Conservation (phyloP, 2,888 invertebrate species). For the Branchellion lobata region DNA sequence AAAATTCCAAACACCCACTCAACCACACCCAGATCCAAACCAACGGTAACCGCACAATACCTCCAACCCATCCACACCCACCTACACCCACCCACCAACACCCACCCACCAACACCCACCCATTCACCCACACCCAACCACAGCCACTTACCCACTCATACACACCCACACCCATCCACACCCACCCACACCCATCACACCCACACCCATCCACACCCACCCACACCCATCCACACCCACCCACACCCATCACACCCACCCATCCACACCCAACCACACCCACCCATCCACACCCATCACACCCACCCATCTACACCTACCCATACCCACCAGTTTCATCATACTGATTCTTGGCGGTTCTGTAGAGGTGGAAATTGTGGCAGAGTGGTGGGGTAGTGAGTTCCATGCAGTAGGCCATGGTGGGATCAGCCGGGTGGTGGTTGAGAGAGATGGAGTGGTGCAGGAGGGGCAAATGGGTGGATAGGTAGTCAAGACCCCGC, state of each 20-base stretch:
- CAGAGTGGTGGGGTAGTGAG: constrained; percentile 79
- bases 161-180: not conserved
- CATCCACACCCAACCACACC: not conserved
- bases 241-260: not conserved
- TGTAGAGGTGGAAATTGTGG: constrained; percentile 82
- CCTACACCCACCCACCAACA: too few species aligned
- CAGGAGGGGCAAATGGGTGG: constrained; percentile 71
- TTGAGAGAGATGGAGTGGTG: constrained; percentile 64
- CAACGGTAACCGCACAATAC: too few species aligned
- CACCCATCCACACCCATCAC: not conserved
- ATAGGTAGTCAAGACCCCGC: constrained; percentile 65
- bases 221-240: not conserved
- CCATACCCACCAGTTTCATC: constrained; percentile 65
- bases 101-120: too few species aligned
- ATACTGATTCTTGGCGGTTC: constrained; percentile 68
- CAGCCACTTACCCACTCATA: not conserved
- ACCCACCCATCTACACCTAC: not conserved
- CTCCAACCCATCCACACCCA: too few species aligned
- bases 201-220: not conserved
- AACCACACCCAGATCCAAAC: too few species aligned
- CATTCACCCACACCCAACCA: too few species aligned
- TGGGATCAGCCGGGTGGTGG: constrained; percentile 69
- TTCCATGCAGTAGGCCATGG: constrained; percentile 83
- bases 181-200: not conserved
- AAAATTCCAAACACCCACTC: too few species aligned